Conservation (phyloP, 2,888 invertebrate species). For the Elmis aenea region DNA sequence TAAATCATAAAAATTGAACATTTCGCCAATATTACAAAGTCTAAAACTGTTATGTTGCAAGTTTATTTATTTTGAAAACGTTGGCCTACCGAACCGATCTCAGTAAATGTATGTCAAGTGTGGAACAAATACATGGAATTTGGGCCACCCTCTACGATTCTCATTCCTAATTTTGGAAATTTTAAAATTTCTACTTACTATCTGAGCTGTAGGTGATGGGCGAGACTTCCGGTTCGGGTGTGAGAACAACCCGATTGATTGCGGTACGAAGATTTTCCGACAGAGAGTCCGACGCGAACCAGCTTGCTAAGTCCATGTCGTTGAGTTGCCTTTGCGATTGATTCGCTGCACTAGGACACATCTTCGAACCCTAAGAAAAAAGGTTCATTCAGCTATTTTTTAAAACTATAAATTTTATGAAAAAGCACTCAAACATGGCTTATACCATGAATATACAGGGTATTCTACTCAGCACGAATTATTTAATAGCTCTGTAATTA, state of each 20-base stretch:
- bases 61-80: no score
- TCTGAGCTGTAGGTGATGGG: slow-evolving; percentile 60
- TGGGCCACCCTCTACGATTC: background rate
- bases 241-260: slow-evolving; percentile 58
- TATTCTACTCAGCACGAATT: no score
- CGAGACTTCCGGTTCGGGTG: slow-evolving; percentile 54
- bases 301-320: slow-evolving; percentile 57
- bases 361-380: slow-evolving; percentile 42
- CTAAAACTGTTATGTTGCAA: no score
- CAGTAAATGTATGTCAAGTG: no score
- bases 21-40: no score
- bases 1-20: background rate
- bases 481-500: no score
- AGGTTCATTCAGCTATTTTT: no score
- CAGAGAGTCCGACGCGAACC: slow-evolving; percentile 69
- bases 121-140: slow-evolving; percentile 1
- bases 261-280: slow-evolving; percentile 70
- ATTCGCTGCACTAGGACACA: slow-evolving; percentile 44
- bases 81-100: no score
- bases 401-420: background rate
- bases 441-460: no score
- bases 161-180: background rate
- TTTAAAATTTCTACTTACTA: slow-evolving; percentile 46
- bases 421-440: no score
- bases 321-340: slow-evolving; percentile 43